Percentiles rank a stretch among this genome's conserved stretches.
Conservation (phyloP, 2,888 invertebrate species). For the Spicauda simplicius region DNA sequence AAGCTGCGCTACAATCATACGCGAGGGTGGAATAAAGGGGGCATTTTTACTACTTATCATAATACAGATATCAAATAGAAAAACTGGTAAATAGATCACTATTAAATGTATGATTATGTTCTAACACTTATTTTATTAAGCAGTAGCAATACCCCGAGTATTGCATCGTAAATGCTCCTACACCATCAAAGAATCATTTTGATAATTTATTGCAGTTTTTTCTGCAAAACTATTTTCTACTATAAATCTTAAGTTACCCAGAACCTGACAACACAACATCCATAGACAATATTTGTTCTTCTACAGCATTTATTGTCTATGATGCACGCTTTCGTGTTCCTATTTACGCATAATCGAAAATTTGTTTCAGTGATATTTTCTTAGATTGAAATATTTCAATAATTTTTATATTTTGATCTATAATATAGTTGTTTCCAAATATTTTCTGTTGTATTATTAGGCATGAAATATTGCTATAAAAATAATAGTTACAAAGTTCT, state of each 20-base stretch:
- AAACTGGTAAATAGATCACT: too few species aligned
- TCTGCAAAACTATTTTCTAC: not conserved
- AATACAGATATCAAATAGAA: too few species aligned
- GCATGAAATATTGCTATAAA: not conserved
- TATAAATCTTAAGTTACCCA: not conserved
- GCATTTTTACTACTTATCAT: too few species aligned
- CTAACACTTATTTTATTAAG: too few species aligned
- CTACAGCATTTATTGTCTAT: constrained; percentile 49
- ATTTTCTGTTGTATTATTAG: not conserved
- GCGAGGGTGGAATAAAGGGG: too few species aligned
- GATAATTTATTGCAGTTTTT: too few species aligned
- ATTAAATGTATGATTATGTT: too few species aligned
- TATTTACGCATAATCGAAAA: constrained; percentile 46
- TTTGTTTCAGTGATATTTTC: not conserved
- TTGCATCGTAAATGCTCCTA: too few species aligned
- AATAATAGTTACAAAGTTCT: not conserved
- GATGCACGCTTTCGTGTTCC: constrained; percentile 47
- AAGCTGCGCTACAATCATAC: too few species aligned
- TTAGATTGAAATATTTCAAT: not conserved
- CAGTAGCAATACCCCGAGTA: too few species aligned
- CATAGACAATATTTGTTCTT: constrained; percentile 13
- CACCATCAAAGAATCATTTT: too few species aligned
- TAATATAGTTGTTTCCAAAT: not conserved
- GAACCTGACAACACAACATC: constrained; percentile 11
- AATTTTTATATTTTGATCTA: not conserved